Evolutionary conservation across 2,797 vertebrate genomes (phyloP).

Genomic region (Lindbergichthys nudifrons): DNA sequence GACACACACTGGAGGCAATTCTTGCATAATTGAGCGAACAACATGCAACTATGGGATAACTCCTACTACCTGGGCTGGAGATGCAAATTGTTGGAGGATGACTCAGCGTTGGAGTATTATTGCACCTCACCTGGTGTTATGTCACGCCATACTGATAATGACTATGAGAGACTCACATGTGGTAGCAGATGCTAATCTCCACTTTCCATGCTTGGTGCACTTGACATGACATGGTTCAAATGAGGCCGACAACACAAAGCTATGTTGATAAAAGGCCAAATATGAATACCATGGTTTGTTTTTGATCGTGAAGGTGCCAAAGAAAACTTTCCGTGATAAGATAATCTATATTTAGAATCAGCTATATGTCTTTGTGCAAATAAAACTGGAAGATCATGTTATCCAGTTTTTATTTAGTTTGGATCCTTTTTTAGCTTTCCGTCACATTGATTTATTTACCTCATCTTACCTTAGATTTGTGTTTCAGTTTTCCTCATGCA

Average conservation of each 20-base stretch:
- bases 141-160: neutral
- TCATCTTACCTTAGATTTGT: neutral
- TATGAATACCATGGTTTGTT: neutral
- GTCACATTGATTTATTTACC: conserved; percentile 19
- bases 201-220: neutral
- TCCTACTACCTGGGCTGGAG: neutral
- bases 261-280: neutral
- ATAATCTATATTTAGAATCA: conserved; percentile 31
- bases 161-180: too few species aligned
- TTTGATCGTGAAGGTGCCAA: neutral
- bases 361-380: conserved; percentile 20
- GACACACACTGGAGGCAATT: neutral
- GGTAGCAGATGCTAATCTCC: neutral
- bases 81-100: neutral
- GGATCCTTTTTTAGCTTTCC: neutral
- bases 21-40: neutral
- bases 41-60: conserved; percentile 3
- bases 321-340: conserved; percentile 12
- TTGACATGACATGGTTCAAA: neutral
- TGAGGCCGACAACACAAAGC: neutral
- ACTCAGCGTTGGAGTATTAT: neutral
- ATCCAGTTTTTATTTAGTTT: neutral
- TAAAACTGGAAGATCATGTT: conserved; percentile 9
- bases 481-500: conserved; percentile 7
- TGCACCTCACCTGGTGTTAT: neutral